Base-by-base conservation (phyloP, 2,797 vertebrate species). In the Tiaroga cobitis region DNA sequence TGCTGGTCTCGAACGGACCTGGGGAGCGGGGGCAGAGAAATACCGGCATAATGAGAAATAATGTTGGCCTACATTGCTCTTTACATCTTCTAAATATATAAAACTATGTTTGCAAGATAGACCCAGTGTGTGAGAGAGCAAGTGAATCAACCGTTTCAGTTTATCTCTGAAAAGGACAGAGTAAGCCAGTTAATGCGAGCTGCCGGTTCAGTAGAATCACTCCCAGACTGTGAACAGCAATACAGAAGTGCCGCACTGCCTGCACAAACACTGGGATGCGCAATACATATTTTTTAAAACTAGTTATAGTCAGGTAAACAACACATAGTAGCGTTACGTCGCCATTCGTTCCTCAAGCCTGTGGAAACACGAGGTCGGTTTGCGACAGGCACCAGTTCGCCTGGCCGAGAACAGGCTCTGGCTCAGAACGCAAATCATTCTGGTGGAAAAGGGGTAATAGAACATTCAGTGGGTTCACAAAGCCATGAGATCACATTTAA, bases 401-500 rank as follows among this genome's bases (percentile, higher is more conserved):
- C 54, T 59, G 54, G 21, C 7, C 21, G 19, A 24, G 51, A 56
- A 56, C 51, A 9, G 51, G 51, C 19, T 56, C 19, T 56, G 51
- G 51, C 8, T 56, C 7, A 56, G 51, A 54, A 24, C 19, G 8
- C 24, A 59, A 59, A 59, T 4, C 24, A 59, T n/a, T 59, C 24
- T 59, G 24, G 4, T 59, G 24, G 10, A 59, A 59, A 59, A 59
- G 4, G 0, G 56, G 8, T 59, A 59, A n/a, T 32, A 3, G 61
- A 83, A 78, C 37, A 43, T 78, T 61, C 16, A 43, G 76, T 63
- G 24, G 56, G 15, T 26, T 61, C n/a, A 37, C 39, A 78, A 78
- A 78, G 75, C n/a, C 37, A 41, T 43, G 4, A 61, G 9, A 63
- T 78, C 24, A 41, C 9, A 46, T 63, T 6, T 5, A 34, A 37